phyloP scores from a whole-genome alignment of 1,140 invertebrate species.

The Macrobrachium rosenbergii region DNA sequence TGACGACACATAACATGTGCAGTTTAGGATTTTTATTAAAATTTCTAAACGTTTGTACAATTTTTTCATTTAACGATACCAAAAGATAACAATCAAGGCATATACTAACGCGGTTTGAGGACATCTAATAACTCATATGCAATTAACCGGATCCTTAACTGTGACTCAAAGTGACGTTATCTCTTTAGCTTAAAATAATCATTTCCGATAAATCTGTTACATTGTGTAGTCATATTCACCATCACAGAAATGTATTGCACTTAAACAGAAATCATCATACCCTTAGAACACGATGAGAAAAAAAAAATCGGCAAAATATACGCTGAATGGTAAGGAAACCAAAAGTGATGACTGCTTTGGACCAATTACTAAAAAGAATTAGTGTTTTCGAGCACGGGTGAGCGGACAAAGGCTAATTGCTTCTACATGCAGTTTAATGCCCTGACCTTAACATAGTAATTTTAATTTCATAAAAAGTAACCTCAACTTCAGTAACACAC shows the following conservation, averaged over 20 bases:
- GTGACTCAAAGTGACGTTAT: no score
- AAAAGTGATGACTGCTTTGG: slow-evolving; percentile 18
- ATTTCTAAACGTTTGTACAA: no score
- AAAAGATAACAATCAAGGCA: no score
- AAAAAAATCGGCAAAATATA: slow-evolving; percentile 38
- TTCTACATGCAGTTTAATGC: slow-evolving; percentile 62
- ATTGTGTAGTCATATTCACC: not conserved
- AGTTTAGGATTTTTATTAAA: no score
- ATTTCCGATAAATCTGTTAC: not conserved
- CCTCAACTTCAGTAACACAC: slow-evolving; percentile 63
- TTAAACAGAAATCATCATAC: slow-evolving; percentile 39
- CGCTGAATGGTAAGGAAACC: slow-evolving; percentile 15
- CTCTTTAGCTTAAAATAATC: not conserved
- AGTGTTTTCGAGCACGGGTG: slow-evolving; percentile 42
- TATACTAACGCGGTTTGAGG: no score
- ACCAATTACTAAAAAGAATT: slow-evolving; percentile 47
- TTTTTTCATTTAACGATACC: no score
- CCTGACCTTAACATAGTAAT: slow-evolving; percentile 53
- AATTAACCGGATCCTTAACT: no score
- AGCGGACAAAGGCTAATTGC: slow-evolving; percentile 47
- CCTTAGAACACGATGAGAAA: slow-evolving; percentile 43
- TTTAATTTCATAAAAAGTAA: slow-evolving; percentile 61
- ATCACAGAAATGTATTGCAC: slow-evolving; percentile 45
- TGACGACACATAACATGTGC: not conserved
- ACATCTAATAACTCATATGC: no score